A percentile compares a stretch with the other conserved stretches of the same genome.
Evolutionary conservation across 1,140 invertebrate genomes (phyloP).

Genomic region (Lepidurus apus): DNA sequence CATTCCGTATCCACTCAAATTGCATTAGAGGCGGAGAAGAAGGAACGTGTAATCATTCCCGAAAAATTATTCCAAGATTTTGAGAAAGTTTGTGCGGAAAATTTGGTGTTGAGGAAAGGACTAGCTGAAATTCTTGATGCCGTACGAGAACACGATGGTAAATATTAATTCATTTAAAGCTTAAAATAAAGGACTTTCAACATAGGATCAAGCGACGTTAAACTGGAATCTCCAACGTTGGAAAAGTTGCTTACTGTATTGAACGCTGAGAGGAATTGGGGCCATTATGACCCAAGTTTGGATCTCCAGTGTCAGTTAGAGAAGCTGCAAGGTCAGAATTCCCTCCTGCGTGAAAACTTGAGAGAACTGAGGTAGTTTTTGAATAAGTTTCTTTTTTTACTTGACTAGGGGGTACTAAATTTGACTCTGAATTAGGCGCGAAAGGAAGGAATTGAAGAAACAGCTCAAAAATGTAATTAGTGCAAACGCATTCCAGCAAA

Average conservation of each 20-base stretch:
- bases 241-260: slow-evolving; percentile 57
- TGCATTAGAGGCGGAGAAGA: not conserved
- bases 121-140: slow-evolving; percentile 61
- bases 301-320: slow-evolving; percentile 60
- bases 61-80: slow-evolving; percentile 18
- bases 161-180: slow-evolving; percentile 19
- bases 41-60: not conserved
- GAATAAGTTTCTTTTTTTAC: not conserved
- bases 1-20: not conserved
- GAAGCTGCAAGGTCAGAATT: slow-evolving; percentile 54
- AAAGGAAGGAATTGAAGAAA: not conserved
- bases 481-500: not conserved
- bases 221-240: slow-evolving; percentile 53
- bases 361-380: slow-evolving; percentile 45
- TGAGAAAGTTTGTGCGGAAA: slow-evolving; percentile 28
- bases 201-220: slow-evolving; percentile 45
- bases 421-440: not conserved
- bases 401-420: not conserved
- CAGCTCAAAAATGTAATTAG: not conserved
- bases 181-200: not conserved
- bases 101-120: slow-evolving; percentile 52
- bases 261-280: slow-evolving; percentile 61
- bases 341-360: slow-evolving; percentile 52
- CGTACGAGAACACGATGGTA: slow-evolving; percentile 55
- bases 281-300: slow-evolving; percentile 71